These are phyloP conservation scores for Galago senegalensis DNA, from an alignment of 2,797 vertebrate species.

Conservation along the genomic window DNA sequence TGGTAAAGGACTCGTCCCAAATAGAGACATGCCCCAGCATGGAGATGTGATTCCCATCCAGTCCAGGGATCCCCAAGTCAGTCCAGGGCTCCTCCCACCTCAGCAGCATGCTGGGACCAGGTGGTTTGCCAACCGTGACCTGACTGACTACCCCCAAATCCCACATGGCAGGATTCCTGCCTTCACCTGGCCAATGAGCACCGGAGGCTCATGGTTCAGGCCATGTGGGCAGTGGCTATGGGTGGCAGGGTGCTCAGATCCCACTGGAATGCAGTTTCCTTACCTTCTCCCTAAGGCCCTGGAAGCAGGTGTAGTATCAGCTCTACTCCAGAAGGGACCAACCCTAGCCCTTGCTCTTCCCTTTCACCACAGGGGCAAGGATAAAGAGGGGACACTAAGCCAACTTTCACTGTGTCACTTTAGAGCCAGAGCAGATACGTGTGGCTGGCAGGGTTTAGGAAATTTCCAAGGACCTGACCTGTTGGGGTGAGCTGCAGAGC, in stretches of 20 bases:
- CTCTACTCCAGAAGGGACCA: too few species aligned
- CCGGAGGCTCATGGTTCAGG: background rate
- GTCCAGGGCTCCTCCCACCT: background rate
- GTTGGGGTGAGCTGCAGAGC: background rate
- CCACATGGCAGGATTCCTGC: background rate
- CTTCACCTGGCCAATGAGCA: background rate
- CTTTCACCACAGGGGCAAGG: rapidly evolving
- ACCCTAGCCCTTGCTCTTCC: background rate
- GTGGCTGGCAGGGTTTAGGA: background rate
- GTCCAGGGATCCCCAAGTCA: background rate
- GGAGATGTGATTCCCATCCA: background rate
- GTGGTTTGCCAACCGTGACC: background rate
- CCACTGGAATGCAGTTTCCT: background rate
- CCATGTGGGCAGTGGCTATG: too few species aligned
- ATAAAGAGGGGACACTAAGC: background rate
- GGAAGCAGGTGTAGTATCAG: background rate
- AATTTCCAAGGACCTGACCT: background rate
- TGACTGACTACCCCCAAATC: background rate
- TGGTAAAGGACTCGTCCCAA: background rate
- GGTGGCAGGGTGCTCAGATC: background rate
- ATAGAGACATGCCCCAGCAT: background rate
- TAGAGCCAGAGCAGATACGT: background rate
- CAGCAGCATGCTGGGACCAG: background rate
- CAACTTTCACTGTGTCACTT: background rate
- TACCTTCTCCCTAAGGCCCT: background rate